Evolutionary conservation across 35 echinoderm and acorn worm genomes (phyloP).

Genomic region (Stichopus chloronotus): DNA sequence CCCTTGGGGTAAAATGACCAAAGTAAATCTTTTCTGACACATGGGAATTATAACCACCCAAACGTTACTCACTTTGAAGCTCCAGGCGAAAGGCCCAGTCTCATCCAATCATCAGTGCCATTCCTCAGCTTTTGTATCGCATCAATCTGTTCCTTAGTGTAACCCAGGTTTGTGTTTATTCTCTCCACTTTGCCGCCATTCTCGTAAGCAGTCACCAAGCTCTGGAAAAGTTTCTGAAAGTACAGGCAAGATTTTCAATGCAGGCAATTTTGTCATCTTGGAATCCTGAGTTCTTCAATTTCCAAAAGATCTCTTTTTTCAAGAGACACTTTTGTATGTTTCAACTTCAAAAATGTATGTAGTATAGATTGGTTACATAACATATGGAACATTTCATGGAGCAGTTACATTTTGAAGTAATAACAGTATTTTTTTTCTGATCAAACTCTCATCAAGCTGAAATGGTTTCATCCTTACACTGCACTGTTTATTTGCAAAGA

Average conservation of each 20-base stretch:
- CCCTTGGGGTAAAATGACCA: too few species aligned
- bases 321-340: neutral
- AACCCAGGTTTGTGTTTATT: slow-evolving; percentile 87
- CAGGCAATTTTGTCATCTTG: neutral
- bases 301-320: neutral
- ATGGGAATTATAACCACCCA: too few species aligned
- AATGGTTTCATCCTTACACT: too few species aligned
- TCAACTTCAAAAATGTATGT: too few species aligned
- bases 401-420: too few species aligned
- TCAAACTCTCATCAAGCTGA: too few species aligned
- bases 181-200: slow-evolving; percentile 89
- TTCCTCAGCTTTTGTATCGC: slow-evolving; percentile 90
- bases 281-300: too few species aligned
- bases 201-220: slow-evolving; percentile 90
- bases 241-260: neutral
- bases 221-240: slow-evolving; percentile 75
- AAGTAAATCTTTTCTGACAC: too few species aligned
- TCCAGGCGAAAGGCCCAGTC: slow-evolving; percentile 76
- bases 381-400: too few species aligned
- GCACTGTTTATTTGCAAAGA: too few species aligned
- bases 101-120: slow-evolving; percentile 79
- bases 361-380: too few species aligned
- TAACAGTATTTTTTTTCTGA: too few species aligned
- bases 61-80: slow-evolving; percentile 74
- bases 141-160: slow-evolving; percentile 97